phyloP scores from a whole-genome alignment of 2,113 vertebrate species.

The Danionella cerebrum region DNA sequence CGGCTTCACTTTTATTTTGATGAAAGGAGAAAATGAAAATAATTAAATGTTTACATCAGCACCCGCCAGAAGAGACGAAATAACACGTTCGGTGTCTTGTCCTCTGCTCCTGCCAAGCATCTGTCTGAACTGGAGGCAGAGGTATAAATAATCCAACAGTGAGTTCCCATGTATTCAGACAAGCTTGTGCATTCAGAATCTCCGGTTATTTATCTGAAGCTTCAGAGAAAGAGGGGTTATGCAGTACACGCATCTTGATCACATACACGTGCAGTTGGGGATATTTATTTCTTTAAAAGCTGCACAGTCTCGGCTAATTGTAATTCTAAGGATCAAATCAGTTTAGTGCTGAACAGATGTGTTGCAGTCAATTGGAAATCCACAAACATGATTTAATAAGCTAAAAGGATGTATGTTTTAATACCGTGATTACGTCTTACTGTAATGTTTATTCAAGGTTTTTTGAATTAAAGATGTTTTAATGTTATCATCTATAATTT shows the following conservation, averaged over 20 bases:
- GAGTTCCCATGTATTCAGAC: background rate
- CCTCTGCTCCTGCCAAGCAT: conserved; percentile 43
- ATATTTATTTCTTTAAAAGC: background rate
- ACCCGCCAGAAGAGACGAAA: conserved; percentile 7
- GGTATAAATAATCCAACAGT: background rate
- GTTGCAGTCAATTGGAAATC: too few species aligned
- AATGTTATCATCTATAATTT: too few species aligned
- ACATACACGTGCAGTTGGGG: background rate
- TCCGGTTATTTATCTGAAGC: background rate
- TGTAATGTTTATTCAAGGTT: too few species aligned
- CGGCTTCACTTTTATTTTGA: background rate
- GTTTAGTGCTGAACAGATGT: too few species aligned
- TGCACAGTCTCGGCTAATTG: too few species aligned
- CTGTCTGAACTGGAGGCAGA: background rate
- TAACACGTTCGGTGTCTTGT: conserved; percentile 14
- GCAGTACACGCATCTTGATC: background rate
- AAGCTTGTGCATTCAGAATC: background rate
- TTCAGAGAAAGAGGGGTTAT: background rate
- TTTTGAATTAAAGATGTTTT: too few species aligned
- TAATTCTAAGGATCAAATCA: too few species aligned
- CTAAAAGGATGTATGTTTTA: too few species aligned
- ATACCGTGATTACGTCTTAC: too few species aligned
- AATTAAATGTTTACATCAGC: background rate
- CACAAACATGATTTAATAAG: too few species aligned
- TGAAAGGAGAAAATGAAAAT: background rate